A percentile compares a stretch with the other conserved stretches of the same genome.
phyloP scores from a whole-genome alignment of 2,797 vertebrate genomes.

The Microctenopoma steveboyesi region DNA sequence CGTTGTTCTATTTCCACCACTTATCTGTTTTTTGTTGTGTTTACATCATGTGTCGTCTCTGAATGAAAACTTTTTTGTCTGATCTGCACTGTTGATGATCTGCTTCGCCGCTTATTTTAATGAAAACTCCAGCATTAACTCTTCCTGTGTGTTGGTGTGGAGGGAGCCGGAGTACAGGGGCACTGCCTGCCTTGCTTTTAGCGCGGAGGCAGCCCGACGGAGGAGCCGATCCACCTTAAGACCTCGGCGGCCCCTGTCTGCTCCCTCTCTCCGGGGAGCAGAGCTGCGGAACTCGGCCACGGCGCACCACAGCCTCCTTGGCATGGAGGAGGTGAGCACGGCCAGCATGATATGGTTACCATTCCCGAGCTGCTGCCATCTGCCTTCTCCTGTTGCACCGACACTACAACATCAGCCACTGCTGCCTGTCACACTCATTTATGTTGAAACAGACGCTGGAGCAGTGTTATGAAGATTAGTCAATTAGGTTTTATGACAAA shows the following conservation, averaged over 20 bases:
- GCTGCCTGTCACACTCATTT: slow-evolving; percentile 32
- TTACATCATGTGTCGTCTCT: neutral
- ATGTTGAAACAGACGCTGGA: neutral
- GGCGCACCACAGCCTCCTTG: slow-evolving; percentile 68
- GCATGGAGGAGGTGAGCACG: slow-evolving; percentile 48
- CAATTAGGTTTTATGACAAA: neutral
- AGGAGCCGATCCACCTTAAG: slow-evolving; percentile 75
- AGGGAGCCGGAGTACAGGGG: slow-evolving; percentile 45
- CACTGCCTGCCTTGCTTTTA: slow-evolving; percentile 8
- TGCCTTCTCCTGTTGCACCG: slow-evolving; percentile 48
- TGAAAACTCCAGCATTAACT: slow-evolving; percentile 44
- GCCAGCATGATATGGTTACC: slow-evolving; percentile 43
- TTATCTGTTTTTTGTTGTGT: neutral
- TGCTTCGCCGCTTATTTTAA: slow-evolving; percentile 30
- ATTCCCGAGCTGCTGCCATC: slow-evolving; percentile 44
- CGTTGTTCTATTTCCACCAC: neutral
- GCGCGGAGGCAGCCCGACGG: neutral
- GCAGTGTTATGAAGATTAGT: neutral
- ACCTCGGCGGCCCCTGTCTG: slow-evolving; percentile 67
- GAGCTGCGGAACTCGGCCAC: slow-evolving; percentile 55
- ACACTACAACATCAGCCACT: slow-evolving; percentile 47
- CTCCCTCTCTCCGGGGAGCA: slow-evolving; percentile 60
- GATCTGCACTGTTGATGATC: slow-evolving; percentile 7
- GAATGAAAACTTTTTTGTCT: neutral
- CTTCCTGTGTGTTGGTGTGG: slow-evolving; percentile 30